Percentiles rank a stretch among this genome's conserved stretches.
Conservation (phyloP, 2,113 vertebrate genomes). For the Coregonus clupeaformis region DNA sequence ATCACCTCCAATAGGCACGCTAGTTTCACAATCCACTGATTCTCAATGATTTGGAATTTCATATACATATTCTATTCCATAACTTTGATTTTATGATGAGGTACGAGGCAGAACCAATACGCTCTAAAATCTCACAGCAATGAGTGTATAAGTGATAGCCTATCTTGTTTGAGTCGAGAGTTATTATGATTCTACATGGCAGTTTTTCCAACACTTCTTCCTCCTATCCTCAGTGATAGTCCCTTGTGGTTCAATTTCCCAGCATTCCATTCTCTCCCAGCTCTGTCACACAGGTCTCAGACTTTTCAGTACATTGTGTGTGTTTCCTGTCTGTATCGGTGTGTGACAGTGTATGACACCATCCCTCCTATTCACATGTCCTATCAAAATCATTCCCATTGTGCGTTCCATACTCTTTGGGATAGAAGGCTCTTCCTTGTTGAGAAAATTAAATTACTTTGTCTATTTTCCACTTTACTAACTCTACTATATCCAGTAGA, state of each 20-base stretch:
- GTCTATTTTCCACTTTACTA: not conserved
- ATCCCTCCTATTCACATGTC: not conserved
- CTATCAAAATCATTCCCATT: constrained; percentile 5
- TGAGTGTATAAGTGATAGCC: not conserved
- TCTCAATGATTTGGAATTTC: not conserved
- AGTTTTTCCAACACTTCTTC: not conserved
- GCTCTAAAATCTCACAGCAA: not conserved
- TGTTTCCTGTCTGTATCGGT: constrained; percentile 77
- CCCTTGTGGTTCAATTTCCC: constrained; percentile 41
- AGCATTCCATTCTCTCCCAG: constrained; percentile 22
- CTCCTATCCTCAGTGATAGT: constrained; percentile 60
- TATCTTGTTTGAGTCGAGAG: not conserved
- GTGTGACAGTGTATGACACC: constrained; percentile 18
- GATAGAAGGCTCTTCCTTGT: not conserved
- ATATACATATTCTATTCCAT: not conserved
- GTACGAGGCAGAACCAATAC: not conserved
- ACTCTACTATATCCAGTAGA: not conserved
- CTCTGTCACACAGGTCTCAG: constrained; percentile 24
- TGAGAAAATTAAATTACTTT: not conserved
- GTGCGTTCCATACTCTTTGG: not conserved
- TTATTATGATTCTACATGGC: constrained; percentile 5
- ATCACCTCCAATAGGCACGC: constrained; percentile 1
- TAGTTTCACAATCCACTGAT: constrained; percentile 2
- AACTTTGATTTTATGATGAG: too few relatives aligned
- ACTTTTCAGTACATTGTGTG: constrained; percentile 70